Conservation (phyloP, 23 tunicate genomes). For the Ascidia mentula region DNA sequence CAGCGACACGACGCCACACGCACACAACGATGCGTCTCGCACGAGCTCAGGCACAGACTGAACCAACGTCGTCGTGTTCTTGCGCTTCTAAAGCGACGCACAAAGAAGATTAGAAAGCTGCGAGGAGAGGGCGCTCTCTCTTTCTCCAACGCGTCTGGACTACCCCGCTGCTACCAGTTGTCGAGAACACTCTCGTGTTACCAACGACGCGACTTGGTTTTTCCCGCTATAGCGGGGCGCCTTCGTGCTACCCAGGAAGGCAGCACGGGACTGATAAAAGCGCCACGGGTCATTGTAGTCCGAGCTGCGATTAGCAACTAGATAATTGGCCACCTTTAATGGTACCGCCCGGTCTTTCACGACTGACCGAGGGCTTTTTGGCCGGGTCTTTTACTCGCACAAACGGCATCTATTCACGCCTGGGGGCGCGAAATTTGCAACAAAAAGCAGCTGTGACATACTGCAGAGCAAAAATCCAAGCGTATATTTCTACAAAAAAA, state of each 20-base stretch:
- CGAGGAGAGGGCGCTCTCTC: not conserved
- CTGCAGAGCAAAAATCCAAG: too few relatives aligned
- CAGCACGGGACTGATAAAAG: conserved; percentile 5
- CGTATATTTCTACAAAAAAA: too few relatives aligned
- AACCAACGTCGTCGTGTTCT: not conserved
- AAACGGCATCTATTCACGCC: not conserved
- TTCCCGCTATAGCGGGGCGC: conserved; percentile 1
- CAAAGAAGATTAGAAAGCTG: conserved; percentile 6
- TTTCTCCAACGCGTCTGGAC: not conserved
- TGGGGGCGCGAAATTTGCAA: not conserved
- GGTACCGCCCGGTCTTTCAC: not conserved
- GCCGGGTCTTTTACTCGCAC: not conserved
- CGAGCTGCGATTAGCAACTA: not conserved
- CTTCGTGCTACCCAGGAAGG: conserved; percentile 7
- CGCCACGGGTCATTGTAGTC: conserved; percentile 2
- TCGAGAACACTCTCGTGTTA: conserved; percentile 7
- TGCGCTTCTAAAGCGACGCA: conserved; percentile 11
- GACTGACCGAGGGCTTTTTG: not conserved
- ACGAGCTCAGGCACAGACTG: conserved; percentile 7
- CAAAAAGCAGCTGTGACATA: not conserved
- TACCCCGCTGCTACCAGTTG: conserved; percentile 12
- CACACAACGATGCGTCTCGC: conserved; percentile 9
- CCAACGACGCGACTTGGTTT: conserved; percentile 11
- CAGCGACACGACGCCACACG: not conserved
- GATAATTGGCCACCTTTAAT: not conserved